Conservation (phyloP, 2,888 invertebrate genomes). For the Alviniconcha strummeri region DNA sequence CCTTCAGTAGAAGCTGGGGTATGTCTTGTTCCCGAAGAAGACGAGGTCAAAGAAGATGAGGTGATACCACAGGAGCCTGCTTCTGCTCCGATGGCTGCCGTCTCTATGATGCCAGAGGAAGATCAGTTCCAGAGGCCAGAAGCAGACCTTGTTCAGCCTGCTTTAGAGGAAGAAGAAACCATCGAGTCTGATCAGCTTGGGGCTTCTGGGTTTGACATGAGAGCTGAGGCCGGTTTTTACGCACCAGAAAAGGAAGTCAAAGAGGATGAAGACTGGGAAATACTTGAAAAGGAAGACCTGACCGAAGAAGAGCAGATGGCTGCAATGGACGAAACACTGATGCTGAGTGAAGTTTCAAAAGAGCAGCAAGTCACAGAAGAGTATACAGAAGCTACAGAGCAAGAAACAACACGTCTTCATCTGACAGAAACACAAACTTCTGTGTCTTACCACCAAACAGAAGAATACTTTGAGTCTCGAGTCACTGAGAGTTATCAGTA, state of each 20-base stretch:
- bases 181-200: not conserved
- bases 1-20: no score
- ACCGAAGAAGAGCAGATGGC: slow-evolving; percentile 32
- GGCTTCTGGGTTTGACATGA: no score
- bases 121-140: no score
- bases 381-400: not conserved
- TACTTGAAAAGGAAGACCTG: slow-evolving; percentile 51
- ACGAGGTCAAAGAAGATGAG: no score
- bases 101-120: no score
- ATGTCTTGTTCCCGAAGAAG: no score
- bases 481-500: slow-evolving; percentile 17
- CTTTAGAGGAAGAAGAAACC: not conserved
- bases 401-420: not conserved
- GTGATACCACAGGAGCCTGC: no score
- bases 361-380: slow-evolving; percentile 8
- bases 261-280: slow-evolving; percentile 54
- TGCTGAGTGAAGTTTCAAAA: slow-evolving; percentile 6
- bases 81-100: no score
- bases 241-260: slow-evolving; percentile 15
- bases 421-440: slow-evolving; percentile 12
- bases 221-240: no score
- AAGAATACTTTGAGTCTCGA: slow-evolving; percentile 3
- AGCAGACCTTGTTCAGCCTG: no score
- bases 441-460: slow-evolving; percentile 10
- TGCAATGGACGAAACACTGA: slow-evolving; percentile 28